Evolutionary conservation across 53 echinoderm and acorn worm genomes (phyloP).

Genomic region (Temnopleurus reevesii): DNA sequence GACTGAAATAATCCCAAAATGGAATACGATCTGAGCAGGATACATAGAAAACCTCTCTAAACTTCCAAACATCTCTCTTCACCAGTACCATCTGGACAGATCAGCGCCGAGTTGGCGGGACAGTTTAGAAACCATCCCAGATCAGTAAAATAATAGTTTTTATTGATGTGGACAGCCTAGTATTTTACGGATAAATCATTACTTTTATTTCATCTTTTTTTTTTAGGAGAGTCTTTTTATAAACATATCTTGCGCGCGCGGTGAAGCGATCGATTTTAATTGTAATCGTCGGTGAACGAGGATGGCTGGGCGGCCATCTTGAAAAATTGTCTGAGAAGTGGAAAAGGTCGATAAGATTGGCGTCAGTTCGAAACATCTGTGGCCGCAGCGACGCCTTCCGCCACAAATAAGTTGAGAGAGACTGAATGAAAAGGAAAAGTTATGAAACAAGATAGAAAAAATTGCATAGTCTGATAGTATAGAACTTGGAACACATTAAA

Average conservation of each 20-base stretch:
- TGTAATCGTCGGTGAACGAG: slow-evolving; percentile 44
- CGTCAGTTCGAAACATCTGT: slow-evolving; percentile 39
- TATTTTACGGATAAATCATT: slow-evolving; percentile 45
- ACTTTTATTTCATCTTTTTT: slow-evolving; percentile 20
- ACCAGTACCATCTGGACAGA: slow-evolving; percentile 47
- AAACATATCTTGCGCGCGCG: background rate
- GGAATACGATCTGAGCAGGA: slow-evolving; percentile 7
- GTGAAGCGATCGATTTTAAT: slow-evolving; percentile 37
- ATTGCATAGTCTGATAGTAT: no score
- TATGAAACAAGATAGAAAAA: no score
- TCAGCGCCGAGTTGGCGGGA: slow-evolving; percentile 51
- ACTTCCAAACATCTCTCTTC: slow-evolving; percentile 2
- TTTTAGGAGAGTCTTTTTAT: background rate
- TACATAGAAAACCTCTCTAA: background rate
- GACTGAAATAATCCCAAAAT: background rate
- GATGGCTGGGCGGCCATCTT: slow-evolving; percentile 35
- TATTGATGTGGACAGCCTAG: slow-evolving; percentile 52
- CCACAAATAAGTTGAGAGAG: background rate
- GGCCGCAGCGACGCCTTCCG: slow-evolving; percentile 22
- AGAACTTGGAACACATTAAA: no score
- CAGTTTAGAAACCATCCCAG: slow-evolving; percentile 41
- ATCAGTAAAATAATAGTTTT: slow-evolving; percentile 63
- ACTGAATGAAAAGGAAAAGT: no score
- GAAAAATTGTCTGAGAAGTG: background rate
- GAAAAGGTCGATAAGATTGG: slow-evolving; percentile 47